Evolutionary conservation across 1,140 invertebrate species (phyloP), one percentile per base, ranked within the genome.

Genomic region (Zaprionus davidi): DNA sequence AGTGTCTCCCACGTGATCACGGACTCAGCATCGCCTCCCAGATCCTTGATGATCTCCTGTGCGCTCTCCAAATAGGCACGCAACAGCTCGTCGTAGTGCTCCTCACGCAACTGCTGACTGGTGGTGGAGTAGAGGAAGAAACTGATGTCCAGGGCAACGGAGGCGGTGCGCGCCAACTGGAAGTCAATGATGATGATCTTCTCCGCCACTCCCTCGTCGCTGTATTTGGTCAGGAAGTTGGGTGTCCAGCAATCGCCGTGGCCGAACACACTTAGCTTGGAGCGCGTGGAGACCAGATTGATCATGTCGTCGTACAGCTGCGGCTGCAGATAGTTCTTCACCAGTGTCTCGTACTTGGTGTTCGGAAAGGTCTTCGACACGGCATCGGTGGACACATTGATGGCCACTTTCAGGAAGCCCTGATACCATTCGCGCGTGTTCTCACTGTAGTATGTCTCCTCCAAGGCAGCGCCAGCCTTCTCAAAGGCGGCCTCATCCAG

Each of bases 211-310:
- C 79, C 81, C 12, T 82, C 79, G 7, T 93, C 76, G 5, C 91
- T 76, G 66, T 94, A 94, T 65, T 94, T 93, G 12, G 94, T 94
- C 3, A 96, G 82, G 81, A 96, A 96, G 86, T 97, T 96, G 41
- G 95, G 96, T 0, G 94, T 94, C 96, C 96, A 97, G 34, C 94
- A 94, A 90, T 97, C 96, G 1, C 96, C 96, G 67, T 96, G 96
- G 9, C 94, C 94, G 24, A 96, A 94, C 0, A 95, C 94, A 34
- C 94, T 94, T 38, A 92, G 36, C 58, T 91, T 84, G 59, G 82
- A 87, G 64, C 81, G 78, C 0, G 76, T 76, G 36, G 83, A 82
- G 2, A 92, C 86, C 38, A 92, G 63, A 28, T 87, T 75, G 28
- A 92, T 86, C 34, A 90, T 69, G 46, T 93, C 93, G 66, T 92